These are phyloP conservation scores for Nesometra sesokonis DNA, from an alignment of 35 echinoderm and acorn worm genomes.

Conservation along the genomic window DNA sequence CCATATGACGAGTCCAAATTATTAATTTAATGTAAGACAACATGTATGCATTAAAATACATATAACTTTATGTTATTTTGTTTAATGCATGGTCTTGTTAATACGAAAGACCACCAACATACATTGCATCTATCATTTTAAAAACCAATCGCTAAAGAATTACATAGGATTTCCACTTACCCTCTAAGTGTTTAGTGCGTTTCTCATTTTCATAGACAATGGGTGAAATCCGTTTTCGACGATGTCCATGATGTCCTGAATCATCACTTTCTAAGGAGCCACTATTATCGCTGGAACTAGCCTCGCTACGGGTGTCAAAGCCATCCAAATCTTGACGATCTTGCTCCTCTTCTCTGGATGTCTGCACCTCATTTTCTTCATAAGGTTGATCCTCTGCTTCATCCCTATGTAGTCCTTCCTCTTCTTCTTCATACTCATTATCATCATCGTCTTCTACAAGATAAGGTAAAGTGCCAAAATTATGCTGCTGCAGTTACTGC, in stretches of 20 bases:
- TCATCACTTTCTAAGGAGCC: not conserved
- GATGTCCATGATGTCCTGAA: not conserved
- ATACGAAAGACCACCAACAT: not conserved
- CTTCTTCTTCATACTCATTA: not conserved
- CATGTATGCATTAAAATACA: not conserved
- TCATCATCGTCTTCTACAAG: not conserved
- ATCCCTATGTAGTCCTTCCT: not conserved
- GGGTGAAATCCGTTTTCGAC: conserved; percentile 28
- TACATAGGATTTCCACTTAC: not conserved
- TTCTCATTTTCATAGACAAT: conserved; percentile 32
- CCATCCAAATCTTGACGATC: conserved; percentile 29
- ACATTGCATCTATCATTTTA: conserved; percentile 7
- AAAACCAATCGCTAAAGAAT: too few relatives aligned
- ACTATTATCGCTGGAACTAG: conserved; percentile 46
- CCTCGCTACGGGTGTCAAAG: conserved; percentile 87
- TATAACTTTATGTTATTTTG: not conserved
- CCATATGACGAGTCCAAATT: too few relatives aligned
- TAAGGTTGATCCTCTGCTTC: not conserved
- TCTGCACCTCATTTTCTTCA: conserved; percentile 27
- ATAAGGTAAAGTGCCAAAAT: too few relatives aligned
- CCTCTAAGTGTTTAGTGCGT: not conserved
- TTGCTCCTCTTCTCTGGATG: not conserved
- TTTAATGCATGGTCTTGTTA: not conserved
- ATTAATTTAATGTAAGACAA: too few relatives aligned
- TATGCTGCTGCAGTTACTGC: too few relatives aligned